Base-by-base conservation (phyloP, 2,888 invertebrate species). In the Apocheima hispidaria region DNA sequence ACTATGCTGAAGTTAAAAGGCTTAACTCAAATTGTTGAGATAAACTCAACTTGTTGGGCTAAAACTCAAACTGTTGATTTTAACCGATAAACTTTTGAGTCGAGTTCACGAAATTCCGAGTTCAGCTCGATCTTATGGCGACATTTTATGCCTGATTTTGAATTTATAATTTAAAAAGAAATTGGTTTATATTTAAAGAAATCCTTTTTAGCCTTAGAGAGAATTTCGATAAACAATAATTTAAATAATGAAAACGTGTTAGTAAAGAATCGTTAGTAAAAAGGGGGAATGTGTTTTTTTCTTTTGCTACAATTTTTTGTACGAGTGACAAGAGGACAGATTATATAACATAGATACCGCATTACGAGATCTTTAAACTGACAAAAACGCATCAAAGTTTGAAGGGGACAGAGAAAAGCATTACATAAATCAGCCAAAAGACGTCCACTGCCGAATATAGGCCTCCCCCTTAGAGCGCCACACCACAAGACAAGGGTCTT, bases 81-180 rank as follows among this genome's bases (percentile, higher is more conserved):
- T 23, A 23, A 23, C 23, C 6, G 6, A 7, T 7, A 16, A 38
- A 26, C 2, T 14, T 35, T 35, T 14, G 12, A 14, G 33, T 12
- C 33, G n/a, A 43, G 12, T 21, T 21, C 26, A 7, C 43, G 16
- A 43, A 23, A 21, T 41, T 20, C 26, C 14, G 26, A 28, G 1
- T 28, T 28, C 44, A 44, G 44, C 26, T 28, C 28, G 28, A 44
- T 41, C 4, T 40, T 30, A 18, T 30, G 12, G 16, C 21, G 46
- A 46, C 46, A 46, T 46, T 46, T 30, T 3, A 46, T 46, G 46
- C 12, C 46, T 12, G 14, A 30, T 33, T 16, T 16, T 44, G 28
- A 12, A 14, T 33, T 6, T 12, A n/a, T n/a, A n/a, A n/a, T n/a
- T n/a, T n/a, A n/a, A n/a, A n/a, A n/a, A n/a, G n/a, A n/a, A n/a